Base-by-base conservation (phyloP, 2,113 vertebrate genomes). In the Corythoichthys haematopterus region DNA sequence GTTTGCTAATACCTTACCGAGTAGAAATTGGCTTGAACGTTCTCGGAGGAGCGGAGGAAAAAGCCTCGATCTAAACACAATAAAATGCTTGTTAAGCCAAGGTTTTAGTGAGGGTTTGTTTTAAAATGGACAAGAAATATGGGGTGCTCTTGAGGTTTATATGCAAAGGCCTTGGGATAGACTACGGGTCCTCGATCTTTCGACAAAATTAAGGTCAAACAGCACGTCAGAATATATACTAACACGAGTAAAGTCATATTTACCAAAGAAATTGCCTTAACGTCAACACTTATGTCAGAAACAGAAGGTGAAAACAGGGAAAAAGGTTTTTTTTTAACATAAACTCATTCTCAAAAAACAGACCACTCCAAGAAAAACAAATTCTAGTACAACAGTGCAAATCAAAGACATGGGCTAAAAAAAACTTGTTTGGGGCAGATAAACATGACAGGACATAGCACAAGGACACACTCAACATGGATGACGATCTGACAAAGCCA, bases 11-110 rank as follows among this genome's bases (percentile, higher is more conserved):
- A 20, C 65, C 11, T 60, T 72, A 59, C 0, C 20, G 52, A 69
- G 63, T 16, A 46, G 38, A n/a, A 46, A 56, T 45, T 48, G 64
- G 58, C 37, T 65, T 52, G 38, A 14, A 46, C 68, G 45, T 2
- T 59, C 68, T 69, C 53, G 28, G 60, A 79, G 40, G 43, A 53
- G 57, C 51, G 70, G 14, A 55, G 2, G 13, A 4, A 37, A 67
- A 47, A 59, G 46, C 36, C 52, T 16, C 52, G 15, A 73, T 69
- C 33, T 35, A 40, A 3, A 70, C 72, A 64, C 65, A 80, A 79
- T 77, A 68, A 80, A 71, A 67, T 69, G 57, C 61, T 67, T 75
- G 62, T 71, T 69, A 73, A 77, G 16, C 67, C 5, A 14, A 5
- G 58, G 67, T 11, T 16, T 3, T n/a, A 40, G 38, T 45, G 58